phyloP scores from a whole-genome alignment of 2,888 invertebrate species.

The Lagria hirta region DNA sequence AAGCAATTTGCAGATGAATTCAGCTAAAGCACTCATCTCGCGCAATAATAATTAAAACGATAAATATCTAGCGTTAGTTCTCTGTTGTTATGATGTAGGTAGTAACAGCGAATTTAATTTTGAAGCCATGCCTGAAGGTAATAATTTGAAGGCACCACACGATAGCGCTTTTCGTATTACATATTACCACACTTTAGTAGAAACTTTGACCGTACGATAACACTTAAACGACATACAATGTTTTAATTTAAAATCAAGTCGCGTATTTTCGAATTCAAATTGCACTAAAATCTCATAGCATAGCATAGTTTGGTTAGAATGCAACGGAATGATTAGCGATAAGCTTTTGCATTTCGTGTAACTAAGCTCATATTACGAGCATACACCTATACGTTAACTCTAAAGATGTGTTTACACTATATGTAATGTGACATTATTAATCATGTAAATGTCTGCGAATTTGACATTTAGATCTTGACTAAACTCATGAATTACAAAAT shows the following conservation, averaged over 20 bases:
- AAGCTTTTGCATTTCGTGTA: conserved; percentile 13
- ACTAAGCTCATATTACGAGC: too few relatives aligned
- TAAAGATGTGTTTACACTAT: too few relatives aligned
- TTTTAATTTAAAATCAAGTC: conserved; percentile 18
- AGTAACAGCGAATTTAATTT: conserved; percentile 21
- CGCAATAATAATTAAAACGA: conserved; percentile 17
- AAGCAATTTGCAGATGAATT: too few relatives aligned
- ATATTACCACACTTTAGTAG: conserved; percentile 15
- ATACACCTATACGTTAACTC: too few relatives aligned
- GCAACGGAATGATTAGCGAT: conserved; percentile 22
- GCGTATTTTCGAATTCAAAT: conserved; percentile 11
- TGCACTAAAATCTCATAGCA: background rate
- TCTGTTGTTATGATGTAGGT: conserved; percentile 13
- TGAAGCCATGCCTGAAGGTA: conserved; percentile 16
- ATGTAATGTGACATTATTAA: too few relatives aligned
- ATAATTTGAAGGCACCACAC: conserved; percentile 24
- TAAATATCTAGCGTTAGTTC: conserved; percentile 15
- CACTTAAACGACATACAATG: conserved; percentile 15
- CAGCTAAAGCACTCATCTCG: too few relatives aligned
- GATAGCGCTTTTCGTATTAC: conserved; percentile 17
- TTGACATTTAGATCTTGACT: too few relatives aligned
- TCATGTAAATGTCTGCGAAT: too few relatives aligned
- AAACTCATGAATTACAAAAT: too few relatives aligned
- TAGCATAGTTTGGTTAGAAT: conserved; percentile 2
- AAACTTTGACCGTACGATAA: conserved; percentile 23